phyloP scores from a whole-genome alignment of 2,113 vertebrate species.

The Dromaius novaehollandiae region DNA sequence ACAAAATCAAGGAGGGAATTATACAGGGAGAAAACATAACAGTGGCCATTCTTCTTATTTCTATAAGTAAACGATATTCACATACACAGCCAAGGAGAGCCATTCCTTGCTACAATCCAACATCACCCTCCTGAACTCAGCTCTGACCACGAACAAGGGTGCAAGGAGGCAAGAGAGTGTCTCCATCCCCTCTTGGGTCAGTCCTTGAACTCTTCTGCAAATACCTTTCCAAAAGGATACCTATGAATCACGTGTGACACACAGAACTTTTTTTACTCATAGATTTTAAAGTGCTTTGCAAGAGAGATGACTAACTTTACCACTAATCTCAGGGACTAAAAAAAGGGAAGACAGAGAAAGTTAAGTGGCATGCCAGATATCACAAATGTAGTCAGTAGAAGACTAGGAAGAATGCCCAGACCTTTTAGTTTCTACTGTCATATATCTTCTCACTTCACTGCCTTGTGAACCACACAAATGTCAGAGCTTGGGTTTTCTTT shows the following conservation, averaged over 20 bases:
- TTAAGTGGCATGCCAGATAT: not conserved
- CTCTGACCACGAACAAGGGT: not conserved
- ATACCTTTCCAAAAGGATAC: not conserved
- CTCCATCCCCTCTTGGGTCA: not conserved
- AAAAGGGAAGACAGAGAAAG: not conserved
- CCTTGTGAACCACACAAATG: not conserved
- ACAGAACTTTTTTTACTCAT: not conserved
- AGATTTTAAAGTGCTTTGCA: not conserved
- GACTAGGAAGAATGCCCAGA: not conserved
- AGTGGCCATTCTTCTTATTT: not conserved
- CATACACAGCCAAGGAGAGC: not conserved
- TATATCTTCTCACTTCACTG: not conserved
- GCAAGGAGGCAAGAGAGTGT: not conserved
- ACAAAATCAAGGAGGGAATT: not conserved
- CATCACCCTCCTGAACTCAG: not conserved
- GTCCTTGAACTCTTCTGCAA: not conserved
- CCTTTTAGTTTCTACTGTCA: not conserved
- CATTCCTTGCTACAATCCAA: accelerated
- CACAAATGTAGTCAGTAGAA: not conserved
- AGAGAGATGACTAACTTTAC: not conserved
- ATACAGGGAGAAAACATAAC: not conserved
- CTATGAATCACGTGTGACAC: not conserved
- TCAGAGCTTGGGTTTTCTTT: not conserved
- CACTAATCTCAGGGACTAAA: not conserved
- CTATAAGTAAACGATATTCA: not conserved